A percentile compares a stretch with the other conserved stretches of the same genome.
These are phyloP conservation scores for Euzophera pinguis DNA, from an alignment of 2,888 invertebrate species.

Conservation along the genomic window DNA sequence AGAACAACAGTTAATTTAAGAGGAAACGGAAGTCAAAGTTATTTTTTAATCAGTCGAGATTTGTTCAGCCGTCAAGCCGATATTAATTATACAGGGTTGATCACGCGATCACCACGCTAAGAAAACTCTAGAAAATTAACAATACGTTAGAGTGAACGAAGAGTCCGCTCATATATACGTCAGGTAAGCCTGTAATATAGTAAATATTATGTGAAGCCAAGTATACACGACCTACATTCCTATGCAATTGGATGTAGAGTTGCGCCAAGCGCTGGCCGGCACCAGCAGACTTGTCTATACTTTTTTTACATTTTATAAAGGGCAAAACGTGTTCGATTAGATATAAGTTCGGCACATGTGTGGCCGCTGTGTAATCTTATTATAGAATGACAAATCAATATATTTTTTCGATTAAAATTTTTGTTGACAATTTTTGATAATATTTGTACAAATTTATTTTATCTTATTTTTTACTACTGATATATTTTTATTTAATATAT, in stretches of 20 bases:
- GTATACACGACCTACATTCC: constrained; percentile 28
- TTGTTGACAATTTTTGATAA: not conserved
- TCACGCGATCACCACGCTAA: not conserved
- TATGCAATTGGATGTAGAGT: constrained; percentile 27
- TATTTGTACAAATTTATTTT: no score
- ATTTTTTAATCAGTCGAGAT: not conserved
- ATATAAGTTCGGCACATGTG: constrained; percentile 1
- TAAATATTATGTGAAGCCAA: constrained; percentile 22
- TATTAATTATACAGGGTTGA: not conserved
- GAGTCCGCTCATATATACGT: constrained; percentile 8
- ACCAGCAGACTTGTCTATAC: not conserved
- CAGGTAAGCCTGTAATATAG: constrained; percentile 11
- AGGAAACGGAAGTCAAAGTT: no score
- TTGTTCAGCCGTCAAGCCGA: not conserved
- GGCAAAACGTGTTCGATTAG: not conserved
- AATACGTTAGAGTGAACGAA: not conserved
- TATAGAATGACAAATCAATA: not conserved
- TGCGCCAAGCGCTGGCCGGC: constrained; percentile 17
- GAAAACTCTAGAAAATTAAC: constrained; percentile 4
- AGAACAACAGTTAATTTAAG: no score
- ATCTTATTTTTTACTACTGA: no score
- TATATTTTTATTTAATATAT: no score
- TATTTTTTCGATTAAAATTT: no score
- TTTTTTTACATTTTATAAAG: not conserved
- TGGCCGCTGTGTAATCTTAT: not conserved